Base-by-base conservation (phyloP, 2,797 vertebrate species). In the Limnodromus scolopaceus region DNA sequence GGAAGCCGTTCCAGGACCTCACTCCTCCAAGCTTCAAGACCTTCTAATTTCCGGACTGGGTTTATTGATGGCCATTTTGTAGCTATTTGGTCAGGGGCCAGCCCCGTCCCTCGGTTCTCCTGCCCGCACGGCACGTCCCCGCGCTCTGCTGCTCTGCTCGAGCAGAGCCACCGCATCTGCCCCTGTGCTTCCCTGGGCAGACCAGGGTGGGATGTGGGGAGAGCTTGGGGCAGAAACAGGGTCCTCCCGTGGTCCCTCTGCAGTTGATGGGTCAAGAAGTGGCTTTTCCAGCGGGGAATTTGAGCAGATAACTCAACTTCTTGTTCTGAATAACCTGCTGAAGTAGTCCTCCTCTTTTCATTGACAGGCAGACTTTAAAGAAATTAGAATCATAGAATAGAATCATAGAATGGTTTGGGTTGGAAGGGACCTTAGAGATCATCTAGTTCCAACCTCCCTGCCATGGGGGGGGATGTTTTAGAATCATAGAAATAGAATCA, bases 1-100 rank as follows among this genome's bases (percentile, higher is more conserved):
- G 91, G 81, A 93, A 49, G 53, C 64, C 64, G 58, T 64, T 89
- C 91, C 91, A 89, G 74, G 36, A 87, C 45, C 45, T 94, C 69
- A 16, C 81, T 84, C 68, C 84, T 70, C 60, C 70, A 38, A 45
- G 79, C 61, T 90, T 28, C 71, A 22, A 72, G 85, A 48, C 58
- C 60, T 83, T 54, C 91, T 80, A 4, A 51, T 89, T 89, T 89
- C 74, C 60, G 9, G 72, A 10, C 77, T 32, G 1, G 1, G 17
- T 76, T 93, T 93, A 58, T 76, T 89, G 84, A 76, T 72, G 84
- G 90, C 13, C 46, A 17, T 89, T 91, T 60, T 46, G 43, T 36
- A 66, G 70, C 43, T 10, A 0, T 41, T 69, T 91, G 84, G 68
- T n/a, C 43, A 23, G 0, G 1, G 19, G 76, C 80, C 87, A 96